phyloP scores from a whole-genome alignment of 1,140 invertebrate genomes.

The Atta texana region DNA sequence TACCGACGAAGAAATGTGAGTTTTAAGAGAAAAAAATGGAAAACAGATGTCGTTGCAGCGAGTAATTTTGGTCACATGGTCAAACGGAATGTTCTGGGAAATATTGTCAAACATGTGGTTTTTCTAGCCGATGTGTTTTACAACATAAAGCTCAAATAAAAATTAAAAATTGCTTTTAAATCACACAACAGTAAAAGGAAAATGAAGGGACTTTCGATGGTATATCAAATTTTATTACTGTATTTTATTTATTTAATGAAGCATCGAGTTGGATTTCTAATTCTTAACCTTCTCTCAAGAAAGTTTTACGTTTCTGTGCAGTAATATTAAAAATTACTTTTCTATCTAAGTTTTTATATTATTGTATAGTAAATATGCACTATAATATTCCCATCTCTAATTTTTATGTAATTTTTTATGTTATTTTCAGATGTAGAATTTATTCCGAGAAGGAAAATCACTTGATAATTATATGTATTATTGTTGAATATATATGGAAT shows the following conservation, averaged over 20 bases:
- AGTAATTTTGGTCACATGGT: background rate
- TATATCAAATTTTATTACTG: background rate
- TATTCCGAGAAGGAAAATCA: too few relatives aligned
- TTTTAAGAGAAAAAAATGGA: background rate
- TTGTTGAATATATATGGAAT: too few relatives aligned
- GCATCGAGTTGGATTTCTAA: background rate
- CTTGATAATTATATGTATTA: too few relatives aligned
- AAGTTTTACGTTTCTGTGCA: background rate
- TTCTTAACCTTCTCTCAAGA: background rate
- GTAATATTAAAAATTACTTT: background rate
- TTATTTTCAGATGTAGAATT: too few relatives aligned
- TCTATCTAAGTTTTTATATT: too few relatives aligned
- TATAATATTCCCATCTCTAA: too few relatives aligned
- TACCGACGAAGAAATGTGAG: background rate
- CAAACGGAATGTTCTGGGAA: background rate
- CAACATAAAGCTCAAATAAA: background rate
- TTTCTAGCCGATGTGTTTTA: background rate
- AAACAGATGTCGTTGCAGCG: conserved; percentile 1
- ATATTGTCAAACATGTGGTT: background rate
- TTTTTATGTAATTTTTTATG: too few relatives aligned
- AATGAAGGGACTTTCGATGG: conserved; percentile 53
- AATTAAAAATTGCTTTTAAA: background rate
- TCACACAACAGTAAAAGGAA: background rate
- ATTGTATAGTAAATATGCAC: too few relatives aligned
- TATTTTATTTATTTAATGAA: conserved; percentile 1